Evolutionary conservation across 2,888 invertebrate genomes (phyloP).

Genomic region (Nebria salina): DNA sequence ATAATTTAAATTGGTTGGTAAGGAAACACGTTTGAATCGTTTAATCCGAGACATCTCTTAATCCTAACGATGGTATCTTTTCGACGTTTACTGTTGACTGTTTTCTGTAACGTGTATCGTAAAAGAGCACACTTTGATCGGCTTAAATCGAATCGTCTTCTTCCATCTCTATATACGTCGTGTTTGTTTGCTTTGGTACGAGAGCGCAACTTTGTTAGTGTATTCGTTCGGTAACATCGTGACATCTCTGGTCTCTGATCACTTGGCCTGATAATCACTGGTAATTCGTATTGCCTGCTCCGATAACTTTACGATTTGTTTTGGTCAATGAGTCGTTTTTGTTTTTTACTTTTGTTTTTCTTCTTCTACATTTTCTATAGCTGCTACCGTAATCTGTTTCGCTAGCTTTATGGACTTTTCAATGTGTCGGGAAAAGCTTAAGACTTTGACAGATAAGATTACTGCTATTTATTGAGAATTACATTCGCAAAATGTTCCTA

Average conservation of each 20-base stretch:
- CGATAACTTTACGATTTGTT: conserved; percentile 34
- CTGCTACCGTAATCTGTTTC: background rate
- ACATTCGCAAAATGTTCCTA: background rate
- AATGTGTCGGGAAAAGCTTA: background rate
- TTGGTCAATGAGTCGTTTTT: conserved; percentile 12
- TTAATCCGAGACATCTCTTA: conserved; percentile 28
- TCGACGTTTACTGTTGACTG: conserved; percentile 40
- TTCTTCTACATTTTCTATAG: background rate
- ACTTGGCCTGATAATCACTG: conserved; percentile 33
- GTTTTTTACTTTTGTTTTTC: background rate
- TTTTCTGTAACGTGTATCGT: conserved; percentile 37
- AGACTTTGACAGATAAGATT: background rate
- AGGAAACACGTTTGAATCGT: too few species aligned
- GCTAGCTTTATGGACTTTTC: background rate
- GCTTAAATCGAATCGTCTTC: conserved; percentile 20
- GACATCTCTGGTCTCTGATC: conserved; percentile 35
- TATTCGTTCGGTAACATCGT: conserved; percentile 8
- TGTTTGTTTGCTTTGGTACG: background rate
- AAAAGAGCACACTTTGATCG: conserved; percentile 38
- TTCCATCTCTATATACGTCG: background rate
- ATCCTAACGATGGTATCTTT: conserved; percentile 28
- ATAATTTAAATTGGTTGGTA: too few species aligned
- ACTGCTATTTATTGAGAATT: background rate
- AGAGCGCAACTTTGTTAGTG: background rate
- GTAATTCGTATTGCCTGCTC: conserved; percentile 27